phyloP scores from a whole-genome alignment of 2,888 invertebrate genomes.

The Hartigia nigra region DNA sequence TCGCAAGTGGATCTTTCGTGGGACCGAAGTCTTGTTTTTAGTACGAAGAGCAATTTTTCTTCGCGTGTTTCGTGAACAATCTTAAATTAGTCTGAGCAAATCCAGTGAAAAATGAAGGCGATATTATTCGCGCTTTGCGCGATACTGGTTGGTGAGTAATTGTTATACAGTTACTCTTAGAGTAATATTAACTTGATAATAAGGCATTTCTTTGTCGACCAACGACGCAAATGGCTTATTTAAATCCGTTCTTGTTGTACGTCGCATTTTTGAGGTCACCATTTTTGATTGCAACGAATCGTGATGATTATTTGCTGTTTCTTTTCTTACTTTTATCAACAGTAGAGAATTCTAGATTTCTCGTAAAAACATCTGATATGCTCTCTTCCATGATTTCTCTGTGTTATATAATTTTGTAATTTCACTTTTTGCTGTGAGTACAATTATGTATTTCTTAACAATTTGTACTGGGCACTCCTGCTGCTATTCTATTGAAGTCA shows the following conservation, averaged over 20 bases:
- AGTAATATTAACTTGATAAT: not conserved
- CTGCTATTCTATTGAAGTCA: not conserved
- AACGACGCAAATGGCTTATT: not conserved
- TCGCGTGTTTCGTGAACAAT: not conserved
- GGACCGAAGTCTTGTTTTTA: not conserved
- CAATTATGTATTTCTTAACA: not conserved
- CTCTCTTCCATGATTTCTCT: not conserved
- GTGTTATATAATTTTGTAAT: not conserved
- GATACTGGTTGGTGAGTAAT: slow-evolving; percentile 65
- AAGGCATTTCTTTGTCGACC: slow-evolving; percentile 16
- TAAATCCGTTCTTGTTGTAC: not conserved
- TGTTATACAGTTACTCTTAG: slow-evolving; percentile 1
- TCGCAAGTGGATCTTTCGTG: not conserved
- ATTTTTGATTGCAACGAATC: not conserved
- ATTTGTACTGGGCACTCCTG: not conserved
- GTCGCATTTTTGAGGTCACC: not conserved
- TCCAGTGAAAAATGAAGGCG: slow-evolving; percentile 58
- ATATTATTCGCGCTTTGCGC: slow-evolving; percentile 64
- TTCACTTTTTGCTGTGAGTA: not conserved
- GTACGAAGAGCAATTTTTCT: not conserved
- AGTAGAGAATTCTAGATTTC: not conserved
- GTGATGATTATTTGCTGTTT: not conserved
- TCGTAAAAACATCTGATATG: not conserved
- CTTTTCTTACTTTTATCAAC: not conserved
- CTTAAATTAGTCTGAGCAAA: not conserved